Evolutionary conservation across 1,140 invertebrate genomes (phyloP).

Genomic region (Daktulosphaira vitifoliae): DNA sequence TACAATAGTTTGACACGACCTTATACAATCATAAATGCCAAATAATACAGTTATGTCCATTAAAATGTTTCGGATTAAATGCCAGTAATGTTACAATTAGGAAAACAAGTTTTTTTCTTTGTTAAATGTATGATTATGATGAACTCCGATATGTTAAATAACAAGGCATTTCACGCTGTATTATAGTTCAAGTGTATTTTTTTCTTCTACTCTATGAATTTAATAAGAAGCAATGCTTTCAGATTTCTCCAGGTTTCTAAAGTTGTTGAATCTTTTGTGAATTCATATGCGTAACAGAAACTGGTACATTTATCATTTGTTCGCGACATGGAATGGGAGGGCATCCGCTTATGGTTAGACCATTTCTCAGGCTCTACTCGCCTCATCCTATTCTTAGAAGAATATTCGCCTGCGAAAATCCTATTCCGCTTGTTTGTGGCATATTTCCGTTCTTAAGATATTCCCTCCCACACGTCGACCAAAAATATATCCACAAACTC

Average conservation of each 20-base stretch:
- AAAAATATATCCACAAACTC: background rate
- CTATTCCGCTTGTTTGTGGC: background rate
- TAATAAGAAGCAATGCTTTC: no score
- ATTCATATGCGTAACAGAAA: background rate
- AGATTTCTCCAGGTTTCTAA: no score
- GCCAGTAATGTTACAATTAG: background rate
- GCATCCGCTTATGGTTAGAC: constrained; percentile 9
- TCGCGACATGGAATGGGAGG: constrained; percentile 5
- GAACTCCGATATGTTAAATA: no score
- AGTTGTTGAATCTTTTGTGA: constrained; percentile 6
- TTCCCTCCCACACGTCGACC: background rate
- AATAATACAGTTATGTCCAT: background rate
- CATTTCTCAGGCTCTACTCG: constrained; percentile 23
- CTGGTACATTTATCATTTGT: constrained; percentile 5
- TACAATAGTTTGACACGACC: background rate
- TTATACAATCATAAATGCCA: constrained; percentile 22
- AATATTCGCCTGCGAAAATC: constrained; percentile 2
- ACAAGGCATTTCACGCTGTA: no score
- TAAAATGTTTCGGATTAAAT: constrained; percentile 15
- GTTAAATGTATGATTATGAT: no score
- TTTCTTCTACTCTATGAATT: no score
- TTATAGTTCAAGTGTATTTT: no score
- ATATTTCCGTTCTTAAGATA: background rate
- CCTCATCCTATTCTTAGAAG: background rate
- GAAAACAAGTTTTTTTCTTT: background rate